Percentiles rank a stretch among this genome's conserved stretches.
phyloP scores from a whole-genome alignment of 1,140 invertebrate genomes.

The Drosophila repletoides region DNA sequence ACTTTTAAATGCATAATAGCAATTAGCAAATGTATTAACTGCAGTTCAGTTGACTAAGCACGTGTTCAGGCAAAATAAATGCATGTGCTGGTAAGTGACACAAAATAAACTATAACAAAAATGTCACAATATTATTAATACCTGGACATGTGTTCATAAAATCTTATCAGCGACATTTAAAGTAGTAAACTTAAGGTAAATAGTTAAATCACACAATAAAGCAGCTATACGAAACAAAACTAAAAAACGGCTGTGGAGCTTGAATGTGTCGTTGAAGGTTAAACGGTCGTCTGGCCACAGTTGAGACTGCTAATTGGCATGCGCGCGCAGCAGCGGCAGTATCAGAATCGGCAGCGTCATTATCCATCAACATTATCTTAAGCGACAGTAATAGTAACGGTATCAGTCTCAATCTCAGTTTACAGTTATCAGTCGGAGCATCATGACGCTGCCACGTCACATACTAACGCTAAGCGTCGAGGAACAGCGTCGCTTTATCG shows the following conservation, averaged over 20 bases:
- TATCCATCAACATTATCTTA: conserved; percentile 21
- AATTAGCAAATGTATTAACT: no score
- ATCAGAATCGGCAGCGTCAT: conserved; percentile 24
- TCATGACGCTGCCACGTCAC: conserved; percentile 64
- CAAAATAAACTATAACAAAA: no score
- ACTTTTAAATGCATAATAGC: no score
- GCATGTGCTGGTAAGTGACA: no score
- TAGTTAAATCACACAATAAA: background rate
- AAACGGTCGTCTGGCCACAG: conserved; percentile 28
- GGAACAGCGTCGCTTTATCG: conserved; percentile 61
- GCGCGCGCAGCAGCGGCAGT: conserved; percentile 56
- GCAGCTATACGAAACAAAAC: no score
- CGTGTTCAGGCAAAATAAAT: no score
- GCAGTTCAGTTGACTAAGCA: no score
- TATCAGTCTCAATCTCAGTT: background rate
- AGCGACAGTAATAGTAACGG: background rate
- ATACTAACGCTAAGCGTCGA: conserved; percentile 59
- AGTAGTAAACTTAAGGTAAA: background rate
- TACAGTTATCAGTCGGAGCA: background rate
- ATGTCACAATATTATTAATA: no score
- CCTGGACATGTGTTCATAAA: no score
- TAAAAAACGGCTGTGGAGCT: no score
- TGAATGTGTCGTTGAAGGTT: conserved; percentile 72
- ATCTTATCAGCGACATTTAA: background rate
- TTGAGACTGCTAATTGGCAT: conserved; percentile 46